These are phyloP conservation scores for Erpornis zantholeuca DNA, from an alignment of 2,113 vertebrate species.

Conservation along the genomic window DNA sequence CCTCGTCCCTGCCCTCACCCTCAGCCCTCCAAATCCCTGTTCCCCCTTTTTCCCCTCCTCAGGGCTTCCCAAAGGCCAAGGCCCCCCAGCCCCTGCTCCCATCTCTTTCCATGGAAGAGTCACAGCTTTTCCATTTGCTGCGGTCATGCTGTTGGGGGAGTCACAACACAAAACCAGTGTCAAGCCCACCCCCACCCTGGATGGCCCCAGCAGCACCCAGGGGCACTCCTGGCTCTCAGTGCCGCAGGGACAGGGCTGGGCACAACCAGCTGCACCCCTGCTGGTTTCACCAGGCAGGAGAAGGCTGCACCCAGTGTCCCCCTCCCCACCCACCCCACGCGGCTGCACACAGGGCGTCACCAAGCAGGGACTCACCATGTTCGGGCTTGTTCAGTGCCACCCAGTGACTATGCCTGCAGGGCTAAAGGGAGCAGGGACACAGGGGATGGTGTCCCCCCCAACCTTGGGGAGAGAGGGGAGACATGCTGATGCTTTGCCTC, in stretches of 20 bases:
- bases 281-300: not conserved
- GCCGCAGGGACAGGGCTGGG: not conserved
- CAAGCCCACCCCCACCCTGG: not conserved
- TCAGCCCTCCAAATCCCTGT: not conserved
- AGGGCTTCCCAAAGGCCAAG: not conserved
- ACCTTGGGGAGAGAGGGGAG: not conserved
- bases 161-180: too few species aligned
- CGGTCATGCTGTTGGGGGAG: rapidly evolving
- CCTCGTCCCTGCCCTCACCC: not conserved
- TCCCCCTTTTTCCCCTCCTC: too few species aligned
- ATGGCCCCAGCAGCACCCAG: not conserved
- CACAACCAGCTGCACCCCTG: rapidly evolving
- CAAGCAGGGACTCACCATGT: rapidly evolving
- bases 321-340: not conserved
- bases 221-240: not conserved
- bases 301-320: not conserved
- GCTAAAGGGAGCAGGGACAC: not conserved
- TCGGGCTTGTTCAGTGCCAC: not conserved
- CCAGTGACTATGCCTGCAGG: not conserved
- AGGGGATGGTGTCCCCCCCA: too few species aligned
- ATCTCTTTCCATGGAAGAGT: not conserved
- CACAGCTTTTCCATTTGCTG: not conserved
- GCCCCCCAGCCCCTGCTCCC: not conserved
- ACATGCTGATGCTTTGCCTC: not conserved
- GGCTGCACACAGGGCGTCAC: not conserved